Conservation (phyloP, 1,140 invertebrate genomes). For the Hyles vespertilio region DNA sequence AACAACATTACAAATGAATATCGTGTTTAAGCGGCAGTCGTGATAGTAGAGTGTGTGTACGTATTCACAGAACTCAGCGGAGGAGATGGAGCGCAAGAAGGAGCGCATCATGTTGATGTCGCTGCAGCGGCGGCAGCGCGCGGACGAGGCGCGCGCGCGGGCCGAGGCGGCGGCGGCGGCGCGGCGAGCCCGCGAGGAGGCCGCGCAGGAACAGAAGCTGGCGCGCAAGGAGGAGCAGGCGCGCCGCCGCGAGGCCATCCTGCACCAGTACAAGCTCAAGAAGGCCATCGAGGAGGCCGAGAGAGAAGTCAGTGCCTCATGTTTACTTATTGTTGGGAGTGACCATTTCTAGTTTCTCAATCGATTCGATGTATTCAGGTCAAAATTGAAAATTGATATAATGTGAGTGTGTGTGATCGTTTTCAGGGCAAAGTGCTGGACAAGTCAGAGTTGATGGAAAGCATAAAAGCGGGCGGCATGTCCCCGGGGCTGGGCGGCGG, state of each 20-base stretch:
- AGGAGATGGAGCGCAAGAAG: conserved; percentile 94
- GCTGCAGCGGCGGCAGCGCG: conserved; percentile 89
- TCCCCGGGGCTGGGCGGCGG: conserved; percentile 25
- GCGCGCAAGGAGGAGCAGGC: conserved; percentile 95
- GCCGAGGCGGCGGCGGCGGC: conserved; percentile 91
- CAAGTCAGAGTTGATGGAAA: conserved; percentile 81
- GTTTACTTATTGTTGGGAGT: neutral
- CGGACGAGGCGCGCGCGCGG: conserved; percentile 89
- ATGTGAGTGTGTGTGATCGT: neutral
- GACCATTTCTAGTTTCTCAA: too few species aligned
- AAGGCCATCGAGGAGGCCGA: conserved; percentile 95
- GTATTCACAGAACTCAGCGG: conserved; percentile 80
- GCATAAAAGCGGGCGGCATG: conserved; percentile 65
- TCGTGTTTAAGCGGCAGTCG: too few species aligned
- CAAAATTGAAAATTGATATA: too few species aligned
- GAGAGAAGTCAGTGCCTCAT: conserved; percentile 80
- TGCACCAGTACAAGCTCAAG: conserved; percentile 96
- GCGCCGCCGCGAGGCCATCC: conserved; percentile 88
- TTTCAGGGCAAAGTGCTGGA: conserved; percentile 84
- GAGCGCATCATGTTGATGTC: conserved; percentile 92
- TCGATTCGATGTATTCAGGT: too few species aligned
- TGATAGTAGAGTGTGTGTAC: too few species aligned
- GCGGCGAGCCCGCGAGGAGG: conserved; percentile 85
- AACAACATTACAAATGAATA: too few species aligned
- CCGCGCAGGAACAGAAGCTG: conserved; percentile 89